Percentiles rank a stretch among this genome's conserved stretches.
Conservation (phyloP, 1,140 invertebrate species). For the Melitaea cinxia region DNA sequence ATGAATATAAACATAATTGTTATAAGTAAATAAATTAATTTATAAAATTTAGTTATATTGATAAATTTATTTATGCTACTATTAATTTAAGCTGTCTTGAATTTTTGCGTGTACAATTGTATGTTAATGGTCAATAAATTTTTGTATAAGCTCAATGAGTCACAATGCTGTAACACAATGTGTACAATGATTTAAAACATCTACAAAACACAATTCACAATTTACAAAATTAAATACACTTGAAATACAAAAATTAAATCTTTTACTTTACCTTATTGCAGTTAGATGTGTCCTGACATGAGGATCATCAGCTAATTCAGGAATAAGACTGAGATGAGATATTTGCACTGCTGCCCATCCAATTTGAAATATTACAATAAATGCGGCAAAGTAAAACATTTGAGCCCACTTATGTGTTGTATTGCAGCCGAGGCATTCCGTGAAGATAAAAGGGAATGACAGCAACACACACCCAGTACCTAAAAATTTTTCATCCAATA, state of each 20-base stretch:
- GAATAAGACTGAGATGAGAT: slow-evolving; percentile 93
- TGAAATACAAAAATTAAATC: neutral
- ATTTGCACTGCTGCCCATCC: slow-evolving; percentile 98
- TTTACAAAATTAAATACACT: neutral
- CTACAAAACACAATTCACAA: neutral
- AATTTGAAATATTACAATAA: slow-evolving; percentile 97
- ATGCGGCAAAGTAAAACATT: slow-evolving; percentile 93
- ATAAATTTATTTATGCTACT: no score
- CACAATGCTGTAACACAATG: no score
- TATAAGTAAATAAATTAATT: no score
- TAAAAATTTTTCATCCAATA: slow-evolving; percentile 54
- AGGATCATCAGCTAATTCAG: slow-evolving; percentile 87
- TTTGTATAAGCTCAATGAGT: no score
- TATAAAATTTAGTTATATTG: no score
- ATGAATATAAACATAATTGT: no score
- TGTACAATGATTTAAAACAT: no score
- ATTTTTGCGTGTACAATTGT: no score
- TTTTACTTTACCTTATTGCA: slow-evolving; percentile 89
- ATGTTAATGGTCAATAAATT: no score
- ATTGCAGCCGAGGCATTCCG: slow-evolving; percentile 88
- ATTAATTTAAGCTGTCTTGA: no score
- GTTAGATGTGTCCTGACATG: slow-evolving; percentile 92
- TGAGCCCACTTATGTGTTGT: slow-evolving; percentile 86
- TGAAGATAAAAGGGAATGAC: slow-evolving; percentile 96
- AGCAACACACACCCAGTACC: slow-evolving; percentile 89